Base-by-base conservation (phyloP, 92 coral and sea anemone genomes). In the Chrysogorgia sp. region DNA sequence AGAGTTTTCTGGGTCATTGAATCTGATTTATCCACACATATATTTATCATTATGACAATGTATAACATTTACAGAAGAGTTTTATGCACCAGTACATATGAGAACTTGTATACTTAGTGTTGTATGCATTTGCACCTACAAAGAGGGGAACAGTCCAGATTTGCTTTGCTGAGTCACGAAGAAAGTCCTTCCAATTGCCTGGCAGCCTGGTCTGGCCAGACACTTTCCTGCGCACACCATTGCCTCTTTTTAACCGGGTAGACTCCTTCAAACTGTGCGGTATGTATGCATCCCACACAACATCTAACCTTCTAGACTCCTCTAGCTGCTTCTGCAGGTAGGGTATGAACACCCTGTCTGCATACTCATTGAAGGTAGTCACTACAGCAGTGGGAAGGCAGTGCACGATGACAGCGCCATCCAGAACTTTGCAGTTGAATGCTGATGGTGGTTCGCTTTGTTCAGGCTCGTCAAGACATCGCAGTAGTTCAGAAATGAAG, bases 161-260 rank as follows among this genome's bases (percentile, higher is more conserved):
- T 77, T 84, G 88, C n/a, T 78, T 84, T 0, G 71, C 55, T 67
- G 84, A 65, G 49, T 83, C 87, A 8, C 82, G 76, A 57, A 83
- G 69, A 56, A 83, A 83, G n/a, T 17, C 49, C 0, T 53, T 41
- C 69, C 71, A 77, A 21, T 49, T 74, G 61, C 34, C 43, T 10
- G 83, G 72, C 12, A 82, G 45, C 72, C 62, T 71, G 52, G 20
- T 65, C 12, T 81, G 21, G 33, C 59, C 57, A 37, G 80, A 40
- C 24, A 81, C 85, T 15, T 71, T 72, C 24, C 64, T 31, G 57
- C 82, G 41, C 78, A 86, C 62, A 65, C 80, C 67, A 40, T 32
- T 49, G 22, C 81, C 86, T 58, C 64, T 60, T 61, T 82, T 80
- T 43, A 28, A 49, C 35, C 86, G 22, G 19, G 85, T 81, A 19